Base-by-base conservation (phyloP, 1,140 invertebrate genomes). In the Physella acuta region DNA sequence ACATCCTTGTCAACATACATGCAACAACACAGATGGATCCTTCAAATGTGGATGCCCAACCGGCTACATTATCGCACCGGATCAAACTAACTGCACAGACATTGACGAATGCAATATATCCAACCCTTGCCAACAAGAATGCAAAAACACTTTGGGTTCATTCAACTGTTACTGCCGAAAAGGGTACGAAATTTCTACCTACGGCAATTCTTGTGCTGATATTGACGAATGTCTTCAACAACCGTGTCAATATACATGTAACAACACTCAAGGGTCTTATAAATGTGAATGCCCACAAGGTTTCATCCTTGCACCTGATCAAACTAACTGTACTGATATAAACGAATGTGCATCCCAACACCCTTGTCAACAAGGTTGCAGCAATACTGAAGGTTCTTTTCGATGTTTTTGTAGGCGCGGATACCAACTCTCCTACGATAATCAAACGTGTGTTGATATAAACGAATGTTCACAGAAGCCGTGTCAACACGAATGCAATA, bases 61-160 rank as follows among this genome's bases (percentile, higher is more conserved):
- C 24, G 75, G 75, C 3, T 76, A 72, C 58, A 59, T 63, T 34
- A 14, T 60, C 20, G 36, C n/a, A 14, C 17, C 14, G 14, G 60
- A 60, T 1, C 59, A 51, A 56, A 44, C 28, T 24, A 2, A 2
- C 28, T 63, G 61, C 61, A 2, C 62, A 59, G 75, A 76, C 28
- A 72, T 71, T 30, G 70, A 76, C 52, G 75, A 76, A 51, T 76
- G 75, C 8, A 34, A 37, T 4, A 62, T 51, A 20, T 26, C 68
- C 36, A 44, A 44, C 39, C 8, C 20, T 8, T 44, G 39, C 39
- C 8, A 44, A 11, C 39, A 44, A 11, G 39, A 11, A 11, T 44
- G 39, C 39, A 8, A 11, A 20, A 44, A 44, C 20, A 44, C 8
- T 20, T 8, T 8, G 8, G 39, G 39, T 44, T 44, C 39, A 44